phyloP scores from a whole-genome alignment of 2,797 vertebrate genomes.

The Microctenopoma stevenorrisi region DNA sequence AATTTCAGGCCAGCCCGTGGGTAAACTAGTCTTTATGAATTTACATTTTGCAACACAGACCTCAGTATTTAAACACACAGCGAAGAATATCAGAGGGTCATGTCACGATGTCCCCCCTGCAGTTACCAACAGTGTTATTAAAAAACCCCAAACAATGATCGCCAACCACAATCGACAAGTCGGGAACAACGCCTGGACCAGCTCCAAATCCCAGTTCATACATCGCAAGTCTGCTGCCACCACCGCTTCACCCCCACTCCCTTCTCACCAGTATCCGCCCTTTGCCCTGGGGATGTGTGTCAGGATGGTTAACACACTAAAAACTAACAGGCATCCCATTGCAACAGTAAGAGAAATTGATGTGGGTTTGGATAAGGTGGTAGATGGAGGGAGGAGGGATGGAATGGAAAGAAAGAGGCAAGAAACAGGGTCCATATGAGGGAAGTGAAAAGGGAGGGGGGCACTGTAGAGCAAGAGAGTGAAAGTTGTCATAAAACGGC shows the following conservation, averaged over 20 bases:
- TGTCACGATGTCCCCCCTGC: constrained; percentile 22
- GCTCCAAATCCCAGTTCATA: constrained; percentile 38
- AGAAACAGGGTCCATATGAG: constrained; percentile 9
- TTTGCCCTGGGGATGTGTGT: constrained; percentile 63
- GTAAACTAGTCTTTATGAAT: constrained; percentile 33
- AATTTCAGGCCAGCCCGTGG: neutral
- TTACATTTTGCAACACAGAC: constrained; percentile 37
- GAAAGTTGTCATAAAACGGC: constrained; percentile 82
- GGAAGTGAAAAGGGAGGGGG: constrained; percentile 21
- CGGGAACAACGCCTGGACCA: constrained; percentile 4
- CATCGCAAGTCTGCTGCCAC: constrained; percentile 29
- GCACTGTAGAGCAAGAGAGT: constrained; percentile 58
- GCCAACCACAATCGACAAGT: constrained; percentile 53
- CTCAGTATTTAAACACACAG: constrained; percentile 24
- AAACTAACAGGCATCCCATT: constrained; percentile 74
- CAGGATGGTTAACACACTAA: constrained; percentile 69
- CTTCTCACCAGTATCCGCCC: constrained; percentile 33
- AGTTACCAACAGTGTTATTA: constrained; percentile 57
- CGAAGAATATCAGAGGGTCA: constrained; percentile 19
- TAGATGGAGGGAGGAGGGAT: constrained; percentile 17
- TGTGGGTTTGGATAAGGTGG: constrained; percentile 68
- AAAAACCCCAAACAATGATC: constrained; percentile 67
- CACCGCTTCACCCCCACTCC: neutral
- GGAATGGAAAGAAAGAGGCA: constrained; percentile 21
- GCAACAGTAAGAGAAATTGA: constrained; percentile 69